phyloP scores from a whole-genome alignment of 53 echinoderm and acorn worm genomes.

The Echinarachnius parma region DNA sequence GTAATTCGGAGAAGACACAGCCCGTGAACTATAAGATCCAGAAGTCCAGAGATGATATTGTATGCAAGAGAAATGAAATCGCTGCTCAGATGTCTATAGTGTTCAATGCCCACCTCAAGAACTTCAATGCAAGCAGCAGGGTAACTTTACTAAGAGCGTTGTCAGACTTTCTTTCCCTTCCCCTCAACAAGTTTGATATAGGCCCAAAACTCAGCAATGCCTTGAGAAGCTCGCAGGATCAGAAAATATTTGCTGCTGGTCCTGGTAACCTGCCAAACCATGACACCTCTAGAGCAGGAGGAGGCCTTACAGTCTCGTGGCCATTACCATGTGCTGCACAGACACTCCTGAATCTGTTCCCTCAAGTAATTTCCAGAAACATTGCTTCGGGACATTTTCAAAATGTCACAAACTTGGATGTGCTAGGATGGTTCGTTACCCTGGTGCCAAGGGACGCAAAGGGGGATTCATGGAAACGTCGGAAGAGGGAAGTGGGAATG shows the following conservation, averaged over 20 bases:
- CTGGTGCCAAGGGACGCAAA: not conserved
- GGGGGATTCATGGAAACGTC: not conserved
- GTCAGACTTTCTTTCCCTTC: not conserved
- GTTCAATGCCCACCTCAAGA: conserved; percentile 12
- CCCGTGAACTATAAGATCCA: not conserved
- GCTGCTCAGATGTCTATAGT: conserved; percentile 16
- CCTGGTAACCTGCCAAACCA: conserved; percentile 9
- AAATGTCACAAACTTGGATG: conserved; percentile 10
- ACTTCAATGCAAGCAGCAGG: not conserved
- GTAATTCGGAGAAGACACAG: not conserved
- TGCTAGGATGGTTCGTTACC: conserved; percentile 24
- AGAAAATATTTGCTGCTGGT: conserved; percentile 25
- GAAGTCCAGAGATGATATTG: not conserved
- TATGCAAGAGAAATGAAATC: conserved; percentile 22
- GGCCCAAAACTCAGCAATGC: conserved; percentile 15
- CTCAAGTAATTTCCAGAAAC: conserved; percentile 26
- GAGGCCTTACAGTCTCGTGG: conserved; percentile 24
- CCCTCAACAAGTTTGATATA: conserved; percentile 4
- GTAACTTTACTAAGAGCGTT: conserved; percentile 6
- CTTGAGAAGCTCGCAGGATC: not conserved
- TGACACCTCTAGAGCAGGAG: not conserved
- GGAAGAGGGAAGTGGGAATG: conserved; percentile 17
- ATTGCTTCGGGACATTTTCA: conserved; percentile 33
- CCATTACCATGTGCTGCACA: conserved; percentile 35
- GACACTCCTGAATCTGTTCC: conserved; percentile 20